Evolutionary conservation across 2,797 vertebrate genomes (phyloP), one percentile per base, ranked within the genome.

Genomic region (Hipposideros larvatus): DNA sequence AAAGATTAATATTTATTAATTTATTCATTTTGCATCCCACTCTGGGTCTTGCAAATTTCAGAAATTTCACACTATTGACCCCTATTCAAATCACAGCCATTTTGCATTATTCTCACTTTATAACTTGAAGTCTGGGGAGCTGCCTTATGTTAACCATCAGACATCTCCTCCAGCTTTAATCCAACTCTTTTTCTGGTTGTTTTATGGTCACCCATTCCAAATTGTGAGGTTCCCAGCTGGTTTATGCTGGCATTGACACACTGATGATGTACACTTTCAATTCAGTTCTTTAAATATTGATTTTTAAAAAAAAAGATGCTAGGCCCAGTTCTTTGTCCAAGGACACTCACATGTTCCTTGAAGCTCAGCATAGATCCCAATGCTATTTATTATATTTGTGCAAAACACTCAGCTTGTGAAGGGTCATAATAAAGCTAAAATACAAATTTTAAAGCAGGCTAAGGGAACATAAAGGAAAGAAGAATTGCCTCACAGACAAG

Each of bases 401-500:
- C 0, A 21, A 24, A 46, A 14, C 19, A 66, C 16, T 41, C 16
- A 57, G 41, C n/a, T 26, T 83, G 4, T 68, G 37, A 89, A 53
- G 13, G 65, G 2, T 82, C n/a, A 57, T 16, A 61, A 90, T 90
- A 92, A 84, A 91, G 41, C 46, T 85, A 65, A 96, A 87, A 71
- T 82, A 75, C 93, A 92, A 61, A 7, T 82, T 71, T 41, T 57
- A 77, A 59, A 73, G 4, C 43, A 74, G 68, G 26, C 24, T 83
- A 66, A 91, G 26, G 24, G 37, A 37, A 70, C 19, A 31, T 37
- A 68, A 85, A 82, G 34, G 15, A 92, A 94, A 46, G 28, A 74
- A 31, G 6, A 80, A 43, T 19, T 51, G 5, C 7, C 10, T 53
- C 46, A 11, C 18, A 41, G 55, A 66, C 24, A 87, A 87, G 16